Base-by-base conservation (phyloP, 2,888 invertebrate species). In the Agelastica alni region DNA sequence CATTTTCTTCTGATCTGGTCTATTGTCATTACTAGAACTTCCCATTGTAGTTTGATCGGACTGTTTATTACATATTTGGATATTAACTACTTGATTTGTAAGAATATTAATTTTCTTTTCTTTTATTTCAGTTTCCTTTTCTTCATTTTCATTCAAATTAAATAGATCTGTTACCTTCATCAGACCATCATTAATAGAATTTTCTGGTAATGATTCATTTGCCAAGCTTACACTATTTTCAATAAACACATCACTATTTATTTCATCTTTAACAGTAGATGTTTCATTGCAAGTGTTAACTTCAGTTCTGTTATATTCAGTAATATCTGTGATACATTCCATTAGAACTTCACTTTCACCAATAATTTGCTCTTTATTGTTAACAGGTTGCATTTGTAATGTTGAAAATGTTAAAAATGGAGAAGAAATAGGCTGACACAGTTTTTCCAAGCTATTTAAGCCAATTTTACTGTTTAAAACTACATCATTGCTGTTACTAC, bases 351-450 rank as follows among this genome's bases (percentile, higher is more conserved):
- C 9, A 30, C 26, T 22, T 26, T 22, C 13, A 10, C 9, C 9
- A 22, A 18, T 4, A 9, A 34, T 34, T 34, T 34, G 14, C 4
- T 16, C 26, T 9, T 13, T 14, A 9, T 16, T 28, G n/a, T 13
- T 16, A 5, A 10, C 2, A n/a, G 2, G 7, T 17, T 7, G 6
- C 5, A 18, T 12, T 10, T 9, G 2, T 2, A 20, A 5, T 16
- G 4, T 16, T n/a, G n/a, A n/a, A 39, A 39, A 18, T 3, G 22
- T 22, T 30, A 12, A 10, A 31, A 64, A 39, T 9, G 64, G 59
- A 14, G 62, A 62, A 32, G 62, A 64, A 42, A 65, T 32, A 1
- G 67, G 66, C 28, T 66, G 67, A 37, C 66, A 67, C 9, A 66
- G 36, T 34, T 53, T 56, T 48, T 66, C 65, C 18, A 66, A 45